These are phyloP conservation scores for human (Homo sapiens) DNA, from an alignment of 2,113 vertebrate species.

Conservation along the genomic window GRCh38 chr17:71566501-71567000, in stretches of 20 bases:
- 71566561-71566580: background rate
- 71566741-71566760: background rate
- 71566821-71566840: conserved; percentile 84
- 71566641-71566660: rapidly evolving
- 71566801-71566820: conserved; percentile 78
- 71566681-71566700: rapidly evolving
- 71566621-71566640: background rate
- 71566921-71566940: conserved; percentile 33
- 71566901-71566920: background rate
- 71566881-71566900: conserved; percentile 66
- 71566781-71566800: conserved; percentile 75
- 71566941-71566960: conserved; percentile 64
- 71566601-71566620: too few species aligned
- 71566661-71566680: rapidly evolving
- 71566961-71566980: background rate
- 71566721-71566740: background rate
- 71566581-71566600: rapidly evolving
- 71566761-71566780: background rate
- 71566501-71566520: background rate
- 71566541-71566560: background rate
- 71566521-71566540: background rate
- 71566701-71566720: background rate
- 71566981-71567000: conserved; percentile 63
- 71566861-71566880: conserved; percentile 85
- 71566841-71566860: conserved; percentile 78